Conservation (phyloP, 2,113 vertebrate genomes). For the Tursiops truncatus region DNA sequence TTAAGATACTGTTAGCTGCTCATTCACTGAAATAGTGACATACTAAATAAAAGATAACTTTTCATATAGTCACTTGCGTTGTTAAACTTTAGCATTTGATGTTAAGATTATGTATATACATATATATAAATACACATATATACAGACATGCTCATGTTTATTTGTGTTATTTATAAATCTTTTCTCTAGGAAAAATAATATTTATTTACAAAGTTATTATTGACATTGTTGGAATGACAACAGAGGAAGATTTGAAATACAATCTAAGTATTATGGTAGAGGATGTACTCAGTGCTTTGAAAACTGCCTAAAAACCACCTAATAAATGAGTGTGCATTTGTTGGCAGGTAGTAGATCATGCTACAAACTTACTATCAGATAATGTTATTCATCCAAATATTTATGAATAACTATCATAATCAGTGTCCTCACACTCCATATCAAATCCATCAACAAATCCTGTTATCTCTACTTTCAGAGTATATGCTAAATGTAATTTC, state of each 20-base stretch:
- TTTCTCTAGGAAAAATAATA: background rate
- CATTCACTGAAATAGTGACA: background rate
- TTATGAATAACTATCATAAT: background rate
- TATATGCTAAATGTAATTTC: background rate
- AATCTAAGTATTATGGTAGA: background rate
- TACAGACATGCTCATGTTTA: background rate
- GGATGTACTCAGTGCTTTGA: background rate
- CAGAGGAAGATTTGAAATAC: background rate
- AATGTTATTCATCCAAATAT: background rate
- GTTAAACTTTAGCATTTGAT: background rate
- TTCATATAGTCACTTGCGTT: background rate
- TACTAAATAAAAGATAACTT: background rate
- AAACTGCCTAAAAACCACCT: background rate
- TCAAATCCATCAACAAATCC: background rate
- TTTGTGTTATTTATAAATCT: background rate
- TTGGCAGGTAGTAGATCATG: background rate
- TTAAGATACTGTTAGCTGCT: background rate
- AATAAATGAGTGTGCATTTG: background rate
- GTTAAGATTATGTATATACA: background rate
- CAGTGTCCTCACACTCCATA: background rate
- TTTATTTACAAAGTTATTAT: background rate
- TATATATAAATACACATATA: background rate
- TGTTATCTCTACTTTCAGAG: background rate
- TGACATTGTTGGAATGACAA: background rate
- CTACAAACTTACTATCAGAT: background rate